Base-by-base conservation (phyloP, 2,888 invertebrate genomes). In the Aplocera efformata region DNA sequence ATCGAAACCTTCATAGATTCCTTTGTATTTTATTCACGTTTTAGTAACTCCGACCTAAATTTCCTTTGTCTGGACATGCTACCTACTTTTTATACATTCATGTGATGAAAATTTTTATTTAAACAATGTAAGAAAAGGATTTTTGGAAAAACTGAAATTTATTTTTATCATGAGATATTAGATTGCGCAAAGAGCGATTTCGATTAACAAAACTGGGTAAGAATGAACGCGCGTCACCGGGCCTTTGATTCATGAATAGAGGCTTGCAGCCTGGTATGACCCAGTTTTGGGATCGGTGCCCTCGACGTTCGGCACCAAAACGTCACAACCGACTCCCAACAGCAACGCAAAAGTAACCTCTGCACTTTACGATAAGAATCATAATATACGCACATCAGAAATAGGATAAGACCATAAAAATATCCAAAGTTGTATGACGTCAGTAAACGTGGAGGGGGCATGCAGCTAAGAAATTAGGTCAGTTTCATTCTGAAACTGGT, bases 401-500 rank as follows among this genome's bases (percentile, higher is more conserved):
- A 45, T 67, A 60, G 68, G 65, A 63, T 79, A 64, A 63, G 73
- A 53, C 58, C 52, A 60, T 73, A 51, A 50, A 26, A 21, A 42
- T 9, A 33, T 43, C 41, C 51, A 58, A 54, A 77, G 78, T 73
- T 78, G 56, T 75, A 84, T 90, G 90, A 90, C 90, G 90, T 90
- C 90, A 90, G 84, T 80, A 50, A 63, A 71, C 69, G 74, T 67
- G 79, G 79, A 69, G 75, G 77, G 81, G 79, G 80, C 63, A 52
- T 86, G 86, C 86, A 85, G 72, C 64, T 57, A 54, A 60, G 77
- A 79, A 90, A 90, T 86, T 89, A 78, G 90, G 89, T 89, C 90
- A 90, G 89, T 90, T 91, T 90, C 91, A 91, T 91, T 91, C 91
- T 90, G 88, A 90, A 90, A 90, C 88, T 88, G 84, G 83, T 75